A percentile compares a stretch with the other conserved stretches of the same genome.
Evolutionary conservation across 2,797 vertebrate species (phyloP).

Genomic region (Forpus xanthops): DNA sequence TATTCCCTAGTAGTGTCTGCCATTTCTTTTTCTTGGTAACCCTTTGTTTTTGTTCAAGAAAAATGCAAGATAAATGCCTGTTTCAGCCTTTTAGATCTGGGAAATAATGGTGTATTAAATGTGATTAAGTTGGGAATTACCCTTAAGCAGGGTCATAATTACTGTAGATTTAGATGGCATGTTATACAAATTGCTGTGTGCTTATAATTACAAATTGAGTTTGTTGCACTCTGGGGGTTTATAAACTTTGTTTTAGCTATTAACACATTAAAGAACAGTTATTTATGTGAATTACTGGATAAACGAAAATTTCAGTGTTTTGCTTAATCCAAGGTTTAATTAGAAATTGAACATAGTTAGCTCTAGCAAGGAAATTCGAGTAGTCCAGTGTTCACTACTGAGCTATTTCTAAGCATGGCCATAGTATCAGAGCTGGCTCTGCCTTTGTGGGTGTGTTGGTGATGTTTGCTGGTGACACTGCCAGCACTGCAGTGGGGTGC

Average conservation of each 20-base stretch:
- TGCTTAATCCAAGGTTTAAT: background rate
- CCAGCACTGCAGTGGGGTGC: background rate
- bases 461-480: background rate
- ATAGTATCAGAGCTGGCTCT: background rate
- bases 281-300: slow-evolving; percentile 46
- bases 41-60: background rate
- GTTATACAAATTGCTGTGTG: slow-evolving; percentile 47
- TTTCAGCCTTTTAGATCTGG: slow-evolving; percentile 10
- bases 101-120: slow-evolving; percentile 16
- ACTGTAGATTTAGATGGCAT: slow-evolving; percentile 44
- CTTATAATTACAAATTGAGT: slow-evolving; percentile 60
- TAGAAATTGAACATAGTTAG: background rate
- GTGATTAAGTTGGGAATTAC: slow-evolving; percentile 64
- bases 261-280: slow-evolving; percentile 56
- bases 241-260: slow-evolving; percentile 60
- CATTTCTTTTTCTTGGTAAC: background rate
- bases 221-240: slow-evolving; percentile 59
- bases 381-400: background rate
- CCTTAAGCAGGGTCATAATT: slow-evolving; percentile 60
- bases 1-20: background rate
- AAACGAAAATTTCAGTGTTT: slow-evolving; percentile 2
- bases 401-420: background rate
- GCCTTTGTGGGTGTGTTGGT: background rate
- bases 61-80: slow-evolving; percentile 3
- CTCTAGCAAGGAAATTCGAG: background rate